phyloP scores from a whole-genome alignment of 2,888 invertebrate genomes.

The Cephus nigrinus region DNA sequence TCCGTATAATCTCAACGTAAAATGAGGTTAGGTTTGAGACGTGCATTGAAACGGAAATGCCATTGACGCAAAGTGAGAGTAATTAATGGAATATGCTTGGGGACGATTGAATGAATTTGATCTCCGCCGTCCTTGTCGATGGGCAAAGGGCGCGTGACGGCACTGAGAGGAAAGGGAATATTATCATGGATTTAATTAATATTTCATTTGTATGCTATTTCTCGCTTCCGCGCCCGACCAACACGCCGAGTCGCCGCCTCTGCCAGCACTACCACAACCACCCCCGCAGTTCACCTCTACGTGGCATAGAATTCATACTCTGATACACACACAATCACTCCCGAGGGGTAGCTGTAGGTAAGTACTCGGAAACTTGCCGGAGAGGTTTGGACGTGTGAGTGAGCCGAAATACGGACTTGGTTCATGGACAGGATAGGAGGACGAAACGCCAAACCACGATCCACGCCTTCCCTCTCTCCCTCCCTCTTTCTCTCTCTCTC shows the following conservation, averaged over 20 bases:
- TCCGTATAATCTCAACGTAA: background rate
- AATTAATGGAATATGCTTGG: conserved; percentile 48
- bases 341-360: conserved; percentile 13
- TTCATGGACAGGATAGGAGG: conserved; percentile 10
- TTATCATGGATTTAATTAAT: conserved; percentile 60
- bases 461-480: conserved; percentile 11
- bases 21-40: background rate
- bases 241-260: conserved; percentile 13
- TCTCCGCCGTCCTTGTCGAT: conserved; percentile 26
- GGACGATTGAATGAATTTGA: conserved; percentile 41
- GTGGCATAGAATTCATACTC: background rate
- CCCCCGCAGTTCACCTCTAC: background rate
- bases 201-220: conserved; percentile 60
- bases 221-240: conserved; percentile 31
- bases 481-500: conserved; percentile 20
- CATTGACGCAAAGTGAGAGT: conserved; percentile 51
- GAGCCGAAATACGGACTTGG: background rate
- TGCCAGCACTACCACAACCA: conserved; percentile 15
- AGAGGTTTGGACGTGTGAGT: conserved; percentile 6
- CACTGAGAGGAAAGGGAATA: conserved; percentile 30
- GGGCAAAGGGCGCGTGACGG: background rate
- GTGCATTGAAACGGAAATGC: conserved; percentile 49
- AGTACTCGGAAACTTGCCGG: conserved; percentile 16
- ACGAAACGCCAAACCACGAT: conserved; percentile 7
- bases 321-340: background rate